A percentile compares a stretch with the other conserved stretches of the same genome.
Evolutionary conservation across 2,888 invertebrate species (phyloP).

Genomic region (Chrysolina americana): DNA sequence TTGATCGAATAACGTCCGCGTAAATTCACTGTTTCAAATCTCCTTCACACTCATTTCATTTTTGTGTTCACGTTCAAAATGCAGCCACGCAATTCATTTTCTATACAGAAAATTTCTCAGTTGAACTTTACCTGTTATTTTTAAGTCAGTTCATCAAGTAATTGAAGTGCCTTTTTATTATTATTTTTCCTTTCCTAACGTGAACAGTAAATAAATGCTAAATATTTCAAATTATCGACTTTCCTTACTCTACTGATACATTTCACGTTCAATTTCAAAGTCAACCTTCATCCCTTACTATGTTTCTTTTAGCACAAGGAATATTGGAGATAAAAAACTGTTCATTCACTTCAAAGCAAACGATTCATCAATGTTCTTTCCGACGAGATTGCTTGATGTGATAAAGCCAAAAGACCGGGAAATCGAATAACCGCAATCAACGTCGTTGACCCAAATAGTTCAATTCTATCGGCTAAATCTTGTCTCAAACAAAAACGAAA

Average conservation of each 20-base stretch:
- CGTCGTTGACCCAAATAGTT: background rate
- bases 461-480: background rate
- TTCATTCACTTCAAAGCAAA: background rate
- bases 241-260: no score
- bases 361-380: background rate
- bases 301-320: no score
- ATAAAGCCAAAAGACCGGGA: background rate
- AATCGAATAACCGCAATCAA: conserved; percentile 9
- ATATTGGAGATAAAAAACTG: no score
- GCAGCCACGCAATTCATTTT: background rate
- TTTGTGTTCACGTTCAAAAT: background rate
- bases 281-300: no score
- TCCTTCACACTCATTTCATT: background rate
- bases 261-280: no score
- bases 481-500: background rate
- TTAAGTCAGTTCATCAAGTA: no score
- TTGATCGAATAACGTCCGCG: background rate
- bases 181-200: no score
- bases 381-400: background rate
- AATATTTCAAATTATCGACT: no score
- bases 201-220: no score
- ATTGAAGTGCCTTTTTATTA: no score
- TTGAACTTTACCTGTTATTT: no score
- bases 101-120: no score
- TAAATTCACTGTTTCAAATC: background rate